These are phyloP conservation scores for Drosophila siamana DNA, from an alignment of 2,888 invertebrate species.

Conservation along the genomic window DNA sequence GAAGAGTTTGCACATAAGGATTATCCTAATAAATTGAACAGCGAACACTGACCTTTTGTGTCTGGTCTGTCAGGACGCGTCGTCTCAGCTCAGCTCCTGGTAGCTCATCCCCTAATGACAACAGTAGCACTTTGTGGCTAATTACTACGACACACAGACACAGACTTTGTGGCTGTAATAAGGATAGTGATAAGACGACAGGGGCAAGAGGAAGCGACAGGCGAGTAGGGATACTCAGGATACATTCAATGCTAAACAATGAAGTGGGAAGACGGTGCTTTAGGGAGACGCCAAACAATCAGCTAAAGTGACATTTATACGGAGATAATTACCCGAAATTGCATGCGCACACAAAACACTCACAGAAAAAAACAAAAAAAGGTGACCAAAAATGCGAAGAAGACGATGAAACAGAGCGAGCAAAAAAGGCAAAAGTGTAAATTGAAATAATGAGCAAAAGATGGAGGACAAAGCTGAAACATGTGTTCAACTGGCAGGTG, in stretches of 20 bases:
- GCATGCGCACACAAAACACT: slow-evolving; percentile 43
- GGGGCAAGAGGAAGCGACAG: not conserved
- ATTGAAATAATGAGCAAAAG: slow-evolving; percentile 28
- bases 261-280: slow-evolving; percentile 6
- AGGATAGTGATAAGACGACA: not conserved
- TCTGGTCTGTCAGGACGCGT: slow-evolving; percentile 34
- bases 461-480: slow-evolving; percentile 10
- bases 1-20: slow-evolving; percentile 32
- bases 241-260: slow-evolving; percentile 1
- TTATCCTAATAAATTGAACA: slow-evolving; percentile 42
- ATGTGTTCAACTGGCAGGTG: slow-evolving; percentile 28
- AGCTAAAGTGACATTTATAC: slow-evolving; percentile 70
- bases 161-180: not conserved
- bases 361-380: slow-evolving; percentile 5
- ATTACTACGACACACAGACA: slow-evolving; percentile 50
- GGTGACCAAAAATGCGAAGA: not conserved
- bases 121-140: slow-evolving; percentile 56
- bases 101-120: slow-evolving; percentile 19
- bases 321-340: slow-evolving; percentile 67
- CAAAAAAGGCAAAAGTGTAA: slow-evolving; percentile 21
- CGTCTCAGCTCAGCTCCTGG: not conserved
- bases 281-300: slow-evolving; percentile 60
- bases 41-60: slow-evolving; percentile 58
- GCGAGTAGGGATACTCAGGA: slow-evolving; percentile 1
- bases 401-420: not conserved